These are phyloP conservation scores for Spialia ferax DNA, from an alignment of 2,888 invertebrate species.

Conservation along the genomic window DNA sequence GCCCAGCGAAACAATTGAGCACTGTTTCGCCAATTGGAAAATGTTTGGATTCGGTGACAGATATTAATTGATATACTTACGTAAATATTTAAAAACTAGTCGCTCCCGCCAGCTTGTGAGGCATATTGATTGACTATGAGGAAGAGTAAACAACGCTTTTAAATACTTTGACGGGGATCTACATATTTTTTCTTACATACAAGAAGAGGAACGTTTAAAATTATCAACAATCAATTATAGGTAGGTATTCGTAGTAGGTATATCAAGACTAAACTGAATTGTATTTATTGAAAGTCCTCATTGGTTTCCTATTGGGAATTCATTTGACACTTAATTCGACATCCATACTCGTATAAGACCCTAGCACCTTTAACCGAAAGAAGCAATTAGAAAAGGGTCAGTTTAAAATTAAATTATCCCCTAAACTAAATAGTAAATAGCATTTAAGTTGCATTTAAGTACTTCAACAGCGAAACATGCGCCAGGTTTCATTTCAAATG, in stretches of 20 bases:
- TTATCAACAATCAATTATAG: background rate
- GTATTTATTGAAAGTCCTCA: no score
- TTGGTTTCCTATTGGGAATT: no score
- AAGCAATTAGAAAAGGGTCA: background rate
- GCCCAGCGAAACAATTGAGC: slow-evolving; percentile 66
- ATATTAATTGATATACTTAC: slow-evolving; percentile 67
- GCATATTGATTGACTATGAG: slow-evolving; percentile 48
- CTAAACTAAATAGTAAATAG: background rate
- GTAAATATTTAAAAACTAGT: slow-evolving; percentile 58
- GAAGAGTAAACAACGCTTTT: slow-evolving; percentile 20
- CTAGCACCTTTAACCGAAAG: no score
- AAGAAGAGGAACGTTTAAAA: background rate
- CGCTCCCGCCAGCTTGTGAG: slow-evolving; percentile 45
- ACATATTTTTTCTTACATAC: background rate
- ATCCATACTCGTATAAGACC: no score
- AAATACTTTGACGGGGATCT: slow-evolving; percentile 9
- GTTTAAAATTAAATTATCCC: background rate
- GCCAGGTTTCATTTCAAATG: background rate
- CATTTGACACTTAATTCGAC: no score
- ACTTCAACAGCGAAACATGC: background rate
- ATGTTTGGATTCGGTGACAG: slow-evolving; percentile 65
- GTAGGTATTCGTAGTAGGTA: no score
- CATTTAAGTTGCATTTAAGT: background rate
- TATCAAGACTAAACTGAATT: no score
- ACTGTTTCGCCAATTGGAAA: slow-evolving; percentile 75